Conservation (phyloP, 2,888 invertebrate species). For the Notodonta ziczac region DNA sequence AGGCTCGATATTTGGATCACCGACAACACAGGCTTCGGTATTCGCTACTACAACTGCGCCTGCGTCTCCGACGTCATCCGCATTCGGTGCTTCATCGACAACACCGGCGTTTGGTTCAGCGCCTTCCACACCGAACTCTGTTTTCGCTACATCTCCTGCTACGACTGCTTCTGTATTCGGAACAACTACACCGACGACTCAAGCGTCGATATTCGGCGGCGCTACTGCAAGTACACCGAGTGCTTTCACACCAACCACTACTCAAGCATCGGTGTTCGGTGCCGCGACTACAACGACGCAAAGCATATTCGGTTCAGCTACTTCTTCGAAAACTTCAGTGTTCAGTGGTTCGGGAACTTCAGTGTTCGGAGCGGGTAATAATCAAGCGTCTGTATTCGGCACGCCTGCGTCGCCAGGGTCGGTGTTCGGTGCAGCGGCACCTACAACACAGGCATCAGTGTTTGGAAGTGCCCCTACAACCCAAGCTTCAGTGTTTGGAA, state of each 20-base stretch:
- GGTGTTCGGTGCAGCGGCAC: slow-evolving; percentile 43
- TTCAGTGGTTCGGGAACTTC: slow-evolving; percentile 11
- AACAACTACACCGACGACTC: slow-evolving; percentile 30
- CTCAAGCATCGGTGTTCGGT: slow-evolving; percentile 41
- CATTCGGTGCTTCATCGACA: slow-evolving; percentile 42
- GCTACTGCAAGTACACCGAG: slow-evolving; percentile 24
- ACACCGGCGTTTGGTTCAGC: slow-evolving; percentile 51
- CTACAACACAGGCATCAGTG: slow-evolving; percentile 46
- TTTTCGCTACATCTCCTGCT: slow-evolving; percentile 27
- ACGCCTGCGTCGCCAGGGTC: slow-evolving; percentile 42
- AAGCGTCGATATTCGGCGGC: slow-evolving; percentile 41
- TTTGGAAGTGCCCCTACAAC: slow-evolving; percentile 47
- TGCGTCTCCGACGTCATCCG: slow-evolving; percentile 33
- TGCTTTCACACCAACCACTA: slow-evolving; percentile 16
- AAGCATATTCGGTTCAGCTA: slow-evolving; percentile 16
- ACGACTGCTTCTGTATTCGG: slow-evolving; percentile 43
- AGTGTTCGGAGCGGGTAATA: slow-evolving; percentile 23
- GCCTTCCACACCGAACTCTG: slow-evolving; percentile 35
- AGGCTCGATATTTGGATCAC: slow-evolving; percentile 30
- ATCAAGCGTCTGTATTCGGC: slow-evolving; percentile 54
- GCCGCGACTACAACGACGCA: slow-evolving; percentile 26
- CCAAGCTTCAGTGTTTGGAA: slow-evolving; percentile 37
- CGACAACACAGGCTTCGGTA: slow-evolving; percentile 41
- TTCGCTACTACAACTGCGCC: slow-evolving; percentile 31
- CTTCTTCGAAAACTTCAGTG: slow-evolving; percentile 1